These are phyloP conservation scores for Eupithecia subumbrata DNA, from an alignment of 2,888 invertebrate species.

Conservation along the genomic window DNA sequence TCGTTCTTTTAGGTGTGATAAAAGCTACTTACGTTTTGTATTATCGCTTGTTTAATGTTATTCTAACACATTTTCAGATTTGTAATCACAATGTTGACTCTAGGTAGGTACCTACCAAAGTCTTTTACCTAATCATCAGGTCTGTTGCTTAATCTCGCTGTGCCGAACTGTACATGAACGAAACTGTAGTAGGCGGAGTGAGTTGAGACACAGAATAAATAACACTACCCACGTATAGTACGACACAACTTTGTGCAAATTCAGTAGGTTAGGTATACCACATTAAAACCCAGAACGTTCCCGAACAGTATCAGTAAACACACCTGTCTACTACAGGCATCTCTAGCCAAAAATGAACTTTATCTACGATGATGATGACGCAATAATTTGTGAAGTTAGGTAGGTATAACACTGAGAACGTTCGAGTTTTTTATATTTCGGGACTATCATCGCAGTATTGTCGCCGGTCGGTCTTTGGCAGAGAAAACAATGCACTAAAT, in stretches of 20 bases:
- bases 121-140: background rate
- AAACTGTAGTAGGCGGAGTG: constrained; percentile 74
- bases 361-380: constrained; percentile 10
- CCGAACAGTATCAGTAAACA: constrained; percentile 7
- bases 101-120: background rate
- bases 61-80: background rate
- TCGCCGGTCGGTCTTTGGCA: background rate
- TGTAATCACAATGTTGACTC: constrained; percentile 1
- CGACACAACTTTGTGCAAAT: constrained; percentile 6
- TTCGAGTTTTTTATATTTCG: constrained; percentile 12
- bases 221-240: constrained; percentile 12
- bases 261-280: background rate
- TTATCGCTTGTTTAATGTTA: background rate
- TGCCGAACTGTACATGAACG: constrained; percentile 75
- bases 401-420: background rate
- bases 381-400: background rate
- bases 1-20: background rate
- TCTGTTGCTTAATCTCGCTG: constrained; percentile 12
- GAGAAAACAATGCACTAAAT: constrained; percentile 13
- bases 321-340: background rate
- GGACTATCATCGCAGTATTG: background rate
- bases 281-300: background rate
- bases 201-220: constrained; percentile 57
- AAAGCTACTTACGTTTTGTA: background rate
- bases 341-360: constrained; percentile 33